A percentile compares a stretch with the other conserved stretches of the same genome.
Conservation (phyloP, 2,113 vertebrate species). For the Sceloporus tristichus region DNA sequence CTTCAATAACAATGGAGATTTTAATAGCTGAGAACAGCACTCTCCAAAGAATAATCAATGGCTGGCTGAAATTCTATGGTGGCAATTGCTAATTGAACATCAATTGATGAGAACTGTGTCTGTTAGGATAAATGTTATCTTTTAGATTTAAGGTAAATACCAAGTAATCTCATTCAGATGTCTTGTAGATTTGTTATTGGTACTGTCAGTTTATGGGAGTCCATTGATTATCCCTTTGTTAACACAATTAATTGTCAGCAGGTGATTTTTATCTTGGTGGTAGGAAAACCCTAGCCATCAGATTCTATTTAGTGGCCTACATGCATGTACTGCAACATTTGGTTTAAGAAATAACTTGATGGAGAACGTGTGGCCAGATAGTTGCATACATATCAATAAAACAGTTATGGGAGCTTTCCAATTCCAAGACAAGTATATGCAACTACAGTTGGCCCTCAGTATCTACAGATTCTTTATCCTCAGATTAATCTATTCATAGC, state of each 20-base stretch:
- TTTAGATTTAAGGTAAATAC: slow-evolving; percentile 37
- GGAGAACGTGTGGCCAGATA: neutral
- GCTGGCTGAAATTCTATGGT: neutral
- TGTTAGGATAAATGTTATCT: slow-evolving; percentile 29
- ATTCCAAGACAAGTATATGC: neutral
- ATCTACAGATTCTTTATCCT: no score
- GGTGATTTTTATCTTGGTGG: slow-evolving; percentile 39
- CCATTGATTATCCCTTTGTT: slow-evolving; percentile 54
- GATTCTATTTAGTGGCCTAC: slow-evolving; percentile 30
- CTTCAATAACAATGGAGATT: slow-evolving; percentile 19
- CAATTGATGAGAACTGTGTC: slow-evolving; percentile 31
- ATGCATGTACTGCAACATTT: neutral
- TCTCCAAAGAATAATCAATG: slow-evolving; percentile 30
- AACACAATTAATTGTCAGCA: slow-evolving; percentile 52
- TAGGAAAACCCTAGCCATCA: slow-evolving; percentile 39
- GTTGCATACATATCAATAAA: slow-evolving; percentile 14
- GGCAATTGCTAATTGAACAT: slow-evolving; percentile 10
- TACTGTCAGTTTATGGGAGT: slow-evolving; percentile 17
- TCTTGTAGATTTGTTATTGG: slow-evolving; percentile 37
- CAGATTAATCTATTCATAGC: no score
- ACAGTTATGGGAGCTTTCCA: slow-evolving; percentile 7
- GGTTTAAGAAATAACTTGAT: slow-evolving; percentile 19
- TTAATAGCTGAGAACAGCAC: slow-evolving; percentile 28
- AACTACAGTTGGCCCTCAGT: slow-evolving; percentile 25
- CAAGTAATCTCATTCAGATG: slow-evolving; percentile 45